Evolutionary conservation across 2,113 vertebrate genomes (phyloP), one percentile per base, ranked within the genome.

Genomic region (Gopherus evgoodei): DNA sequence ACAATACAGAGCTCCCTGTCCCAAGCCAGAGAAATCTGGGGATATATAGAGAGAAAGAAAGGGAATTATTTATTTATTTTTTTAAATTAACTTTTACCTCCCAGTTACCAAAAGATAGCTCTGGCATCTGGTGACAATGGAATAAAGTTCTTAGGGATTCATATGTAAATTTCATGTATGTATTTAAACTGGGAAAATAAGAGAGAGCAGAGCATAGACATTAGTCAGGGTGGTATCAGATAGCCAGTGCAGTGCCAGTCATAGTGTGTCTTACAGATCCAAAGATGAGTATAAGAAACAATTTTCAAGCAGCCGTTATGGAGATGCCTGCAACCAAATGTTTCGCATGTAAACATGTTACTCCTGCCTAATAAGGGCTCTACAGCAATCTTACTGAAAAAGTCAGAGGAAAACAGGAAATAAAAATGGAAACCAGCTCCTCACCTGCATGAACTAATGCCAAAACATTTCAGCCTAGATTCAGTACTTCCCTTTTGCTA

Each of bases 261-360:
- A 69, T 2, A 5, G 84, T 75, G 49, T 53, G 90, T 92, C 89
- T 62, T 47, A 65, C 19, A 90, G 42, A 86, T 22, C 65, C 84
- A 88, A 80, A 94, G 44, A 38, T 65, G 35, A 91, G 90, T 4
- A 91, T 69, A 90, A 90, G 38, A 91, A 88, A 91, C 12, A 85
- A 83, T 47, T 59, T 57, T 93, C n/a, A 57, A 92, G 54, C 21
- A 91, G 53, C 17, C 91, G 5, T 83, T 69, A 62, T 17, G 38
- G 69, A 87, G 8, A 50, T 38, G 27, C n/a, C 90, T 93, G 88
- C 42, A 85, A 91, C 11, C 31, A 81, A 56, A 54, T 90, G 14
- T 62, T 94, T 82, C 56, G 24, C 89, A 0, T 69, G 9, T 81
- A 31, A 52, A 22, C 14, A 81, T 5, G 5, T 22, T n/a, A 52